These are phyloP conservation scores for Drosophila subsilvestris DNA, from an alignment of 2,888 invertebrate species.

Conservation along the genomic window DNA sequence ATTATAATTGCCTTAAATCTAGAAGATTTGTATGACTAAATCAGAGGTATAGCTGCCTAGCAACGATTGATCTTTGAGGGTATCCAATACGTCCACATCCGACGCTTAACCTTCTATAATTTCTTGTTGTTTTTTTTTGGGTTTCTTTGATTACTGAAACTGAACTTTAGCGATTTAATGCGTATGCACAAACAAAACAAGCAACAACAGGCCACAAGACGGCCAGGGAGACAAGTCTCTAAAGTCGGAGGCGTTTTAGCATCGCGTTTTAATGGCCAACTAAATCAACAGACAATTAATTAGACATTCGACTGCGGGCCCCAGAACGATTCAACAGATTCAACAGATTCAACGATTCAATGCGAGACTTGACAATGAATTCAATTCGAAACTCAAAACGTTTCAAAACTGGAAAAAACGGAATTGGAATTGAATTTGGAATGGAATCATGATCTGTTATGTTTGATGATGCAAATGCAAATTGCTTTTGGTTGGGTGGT, in stretches of 20 bases:
- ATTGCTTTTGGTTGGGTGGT: constrained; percentile 71
- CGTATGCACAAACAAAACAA: constrained; percentile 68
- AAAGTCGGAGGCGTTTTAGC: constrained; percentile 68
- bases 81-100: not conserved
- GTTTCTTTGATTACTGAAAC: constrained; percentile 73
- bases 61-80: not conserved
- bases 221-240: constrained; percentile 25
- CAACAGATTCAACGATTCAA: not conserved
- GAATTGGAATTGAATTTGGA: not conserved
- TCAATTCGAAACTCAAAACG: constrained; percentile 10
- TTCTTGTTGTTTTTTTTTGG: not conserved
- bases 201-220: no score
- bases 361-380: constrained; percentile 25
- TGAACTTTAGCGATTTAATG: constrained; percentile 69
- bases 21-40: no score
- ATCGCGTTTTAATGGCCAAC: constrained; percentile 65
- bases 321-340: constrained; percentile 1
- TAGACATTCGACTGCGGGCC: constrained; percentile 52
- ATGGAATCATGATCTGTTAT: constrained; percentile 47
- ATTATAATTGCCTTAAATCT: no score
- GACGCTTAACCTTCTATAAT: not conserved
- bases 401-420: constrained; percentile 42
- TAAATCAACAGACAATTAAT: constrained; percentile 79
- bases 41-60: not conserved
- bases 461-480: constrained; percentile 67